A percentile compares a stretch with the other conserved stretches of the same genome.
Evolutionary conservation across 53 echinoderm and acorn worm species (phyloP).

Genomic region (Astropecten irregularis): DNA sequence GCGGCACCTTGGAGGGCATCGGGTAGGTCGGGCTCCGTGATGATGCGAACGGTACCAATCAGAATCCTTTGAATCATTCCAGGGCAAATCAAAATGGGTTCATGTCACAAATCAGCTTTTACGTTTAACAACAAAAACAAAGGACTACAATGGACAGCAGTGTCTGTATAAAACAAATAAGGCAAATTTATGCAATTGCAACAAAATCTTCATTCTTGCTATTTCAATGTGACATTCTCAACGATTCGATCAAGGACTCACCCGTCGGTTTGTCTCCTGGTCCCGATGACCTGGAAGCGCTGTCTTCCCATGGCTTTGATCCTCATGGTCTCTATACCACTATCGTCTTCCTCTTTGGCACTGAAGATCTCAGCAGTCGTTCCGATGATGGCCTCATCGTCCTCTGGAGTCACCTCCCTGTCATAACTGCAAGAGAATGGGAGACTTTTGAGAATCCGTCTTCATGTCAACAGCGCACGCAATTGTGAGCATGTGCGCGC

Average conservation of each 20-base stretch:
- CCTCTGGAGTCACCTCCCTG: slow-evolving; percentile 29
- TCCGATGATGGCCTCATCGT: slow-evolving; percentile 55
- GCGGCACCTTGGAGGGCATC: slow-evolving; percentile 68
- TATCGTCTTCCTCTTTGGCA: slow-evolving; percentile 88
- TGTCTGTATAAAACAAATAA: too few species aligned
- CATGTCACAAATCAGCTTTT: too few species aligned
- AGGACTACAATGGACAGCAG: too few species aligned
- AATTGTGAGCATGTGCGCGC: too few species aligned
- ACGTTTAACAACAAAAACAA: too few species aligned
- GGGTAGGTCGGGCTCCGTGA: slow-evolving; percentile 67
- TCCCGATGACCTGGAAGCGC: slow-evolving; percentile 86
- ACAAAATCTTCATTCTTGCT: too few species aligned
- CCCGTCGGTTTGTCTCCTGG: slow-evolving; percentile 94
- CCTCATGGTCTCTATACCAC: slow-evolving; percentile 88
- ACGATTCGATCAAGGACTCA: too few species aligned
- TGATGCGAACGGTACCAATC: slow-evolving; percentile 83
- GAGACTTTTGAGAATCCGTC: too few species aligned
- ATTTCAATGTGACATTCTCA: too few species aligned
- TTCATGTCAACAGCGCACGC: too few species aligned
- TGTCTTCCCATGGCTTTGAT: slow-evolving; percentile 92
- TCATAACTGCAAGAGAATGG: slow-evolving; percentile 47
- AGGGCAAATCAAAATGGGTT: too few species aligned
- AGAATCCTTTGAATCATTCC: slow-evolving; percentile 72
- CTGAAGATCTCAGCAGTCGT: slow-evolving; percentile 97
- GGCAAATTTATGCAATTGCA: too few species aligned